phyloP scores from a whole-genome alignment of 2,113 vertebrate genomes.

The Anarhynchus alexandrinus region DNA sequence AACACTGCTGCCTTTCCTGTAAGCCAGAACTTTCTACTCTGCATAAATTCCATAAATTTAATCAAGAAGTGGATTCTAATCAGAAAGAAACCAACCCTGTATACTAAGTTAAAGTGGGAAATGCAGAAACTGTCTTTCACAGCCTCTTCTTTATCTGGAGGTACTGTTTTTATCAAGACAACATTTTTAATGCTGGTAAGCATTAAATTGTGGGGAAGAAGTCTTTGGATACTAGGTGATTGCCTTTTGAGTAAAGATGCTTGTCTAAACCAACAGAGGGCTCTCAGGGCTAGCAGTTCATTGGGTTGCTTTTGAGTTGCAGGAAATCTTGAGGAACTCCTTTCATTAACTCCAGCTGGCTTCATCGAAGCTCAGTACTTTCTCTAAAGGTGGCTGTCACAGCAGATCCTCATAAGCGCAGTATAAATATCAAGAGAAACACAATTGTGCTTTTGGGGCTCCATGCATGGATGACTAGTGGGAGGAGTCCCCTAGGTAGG shows the following conservation, averaged over 20 bases:
- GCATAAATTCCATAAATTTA: neutral
- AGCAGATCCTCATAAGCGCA: neutral
- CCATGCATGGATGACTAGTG: constrained; percentile 19
- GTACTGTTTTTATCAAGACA: neutral
- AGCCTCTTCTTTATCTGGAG: neutral
- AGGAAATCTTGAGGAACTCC: neutral
- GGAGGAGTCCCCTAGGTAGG: constrained; percentile 22
- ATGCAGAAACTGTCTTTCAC: neutral
- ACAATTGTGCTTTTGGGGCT: constrained; percentile 14
- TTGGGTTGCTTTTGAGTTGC: neutral
- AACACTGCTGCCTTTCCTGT: neutral
- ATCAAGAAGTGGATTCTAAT: neutral
- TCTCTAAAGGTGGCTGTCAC: constrained; percentile 52
- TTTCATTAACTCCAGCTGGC: neutral
- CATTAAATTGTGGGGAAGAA: neutral
- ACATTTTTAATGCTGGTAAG: neutral
- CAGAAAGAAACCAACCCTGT: neutral
- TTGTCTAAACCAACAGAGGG: neutral
- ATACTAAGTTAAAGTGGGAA: neutral
- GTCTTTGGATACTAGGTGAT: neutral
- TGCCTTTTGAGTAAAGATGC: neutral
- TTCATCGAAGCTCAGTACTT: neutral
- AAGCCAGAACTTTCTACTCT: neutral
- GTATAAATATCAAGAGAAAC: neutral
- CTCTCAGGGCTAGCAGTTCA: neutral